Evolutionary conservation across 2,888 invertebrate species (phyloP), one percentile per base, ranked within the genome.

Genomic region (Orthosia gracilis): DNA sequence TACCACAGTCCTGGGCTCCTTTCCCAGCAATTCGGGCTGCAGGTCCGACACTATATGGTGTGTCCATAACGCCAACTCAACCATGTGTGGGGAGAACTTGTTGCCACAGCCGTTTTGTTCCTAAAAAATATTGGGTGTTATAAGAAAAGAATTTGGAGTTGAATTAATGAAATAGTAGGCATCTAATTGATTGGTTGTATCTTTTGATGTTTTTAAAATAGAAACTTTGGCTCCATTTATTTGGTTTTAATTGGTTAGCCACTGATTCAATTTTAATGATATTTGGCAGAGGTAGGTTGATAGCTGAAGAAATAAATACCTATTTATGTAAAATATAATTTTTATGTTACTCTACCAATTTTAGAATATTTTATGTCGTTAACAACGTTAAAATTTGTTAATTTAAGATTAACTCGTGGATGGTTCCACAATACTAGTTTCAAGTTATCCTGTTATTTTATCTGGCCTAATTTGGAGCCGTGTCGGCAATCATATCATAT

Each of bases 41-140:
- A 98, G 93, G 89, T 99, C 98, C 79, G 98, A 98, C 83, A 98
- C 97, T 73, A 99, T 98, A 93, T 98, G 98, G 95, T 99, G 99
- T 73, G 99, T 98, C 99, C 99, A 99, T 89, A 99, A 94, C 61
- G 99, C 98, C 90, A 99, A 94, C 94, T 99, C 99, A 73, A 99
- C 98, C 96, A 97, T 97, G 95, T 98, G 98, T 54, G 98, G 97
- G 17, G 97, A 97, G 97, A 98, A 98, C 89, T 97, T 97, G 84
- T 97, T 97, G 86, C 94, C 97, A 77, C 97, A 96, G 84, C 97
- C 96, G 89, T 97, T 96, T 94, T 95, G 94, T 91, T 96, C 96
- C 96, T 96, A 82, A 23, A 84, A 79, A n/a, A 54, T 15, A 65
- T 7, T 21, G 31, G 31, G 31, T 45, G 45, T 82, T 59, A 54